Evolutionary conservation across 2,888 invertebrate genomes (phyloP), one percentile per base, ranked within the genome.

Genomic region (Cantharis lateralis): DNA sequence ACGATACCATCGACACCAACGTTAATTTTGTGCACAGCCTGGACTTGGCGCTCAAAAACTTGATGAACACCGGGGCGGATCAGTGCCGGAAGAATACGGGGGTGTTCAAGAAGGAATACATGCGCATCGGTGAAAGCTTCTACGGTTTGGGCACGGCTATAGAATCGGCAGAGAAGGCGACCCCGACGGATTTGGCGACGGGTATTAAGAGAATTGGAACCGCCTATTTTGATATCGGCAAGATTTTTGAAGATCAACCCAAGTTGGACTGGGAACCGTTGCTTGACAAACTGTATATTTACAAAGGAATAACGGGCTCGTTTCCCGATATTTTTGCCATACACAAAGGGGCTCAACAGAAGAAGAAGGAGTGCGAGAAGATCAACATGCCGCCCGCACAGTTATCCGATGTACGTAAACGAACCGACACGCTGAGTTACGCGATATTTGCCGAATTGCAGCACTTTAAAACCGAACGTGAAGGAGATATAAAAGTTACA

Each of bases 381-480:
- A 93, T 91, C 3, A 96, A 95, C 89, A 94, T 97, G 92, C 93
- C 93, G 82, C 92, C 94, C 78, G 91, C 92, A 15, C 95, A 96
- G 85, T 89, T 96, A 79, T 93, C 93, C 80, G 95, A 95, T 85
- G 94, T 98, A 11, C 90, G 94, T 79, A 92, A 94, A 82, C 91
- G 97, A 83, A 95, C 96, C 0, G 98, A 99, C 87, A 93, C 96
- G 15, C 94, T 98, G 84, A 96, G 98, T 0, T 98, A 98, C 87
- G 94, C 97, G 1, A 92, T 97, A 78, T 92, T 98, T 87, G 98
- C 98, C 73, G 99, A 99, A 91, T 93, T 98, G 83, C 94, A 95
- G 83, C 97, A 98, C 88, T 98, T 99, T 87, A 96, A 97, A 86
- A 89, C 91, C 24, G 97, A 98, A 86, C 91, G 97, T 81, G 94